Conservation (phyloP, 2,113 vertebrate genomes). For the Rhinichthys klamathensis region DNA sequence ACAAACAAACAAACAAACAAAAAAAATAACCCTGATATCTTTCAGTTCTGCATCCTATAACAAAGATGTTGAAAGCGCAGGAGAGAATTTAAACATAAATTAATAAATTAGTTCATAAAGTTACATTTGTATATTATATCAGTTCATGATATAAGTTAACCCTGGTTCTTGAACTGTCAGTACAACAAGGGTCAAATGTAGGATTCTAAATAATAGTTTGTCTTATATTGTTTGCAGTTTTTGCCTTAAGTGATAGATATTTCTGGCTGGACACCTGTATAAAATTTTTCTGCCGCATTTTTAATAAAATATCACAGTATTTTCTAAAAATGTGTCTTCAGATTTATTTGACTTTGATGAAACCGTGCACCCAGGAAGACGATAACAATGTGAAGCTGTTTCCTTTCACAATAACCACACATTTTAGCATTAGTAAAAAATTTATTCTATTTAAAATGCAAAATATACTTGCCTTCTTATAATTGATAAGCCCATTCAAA, state of each 20-base stretch:
- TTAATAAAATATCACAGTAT: conserved; percentile 99
- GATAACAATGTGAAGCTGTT: background rate
- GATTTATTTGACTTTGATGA: background rate
- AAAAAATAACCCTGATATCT: conserved; percentile 75
- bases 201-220: conserved; percentile 76
- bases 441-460: background rate
- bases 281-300: conserved; percentile 97
- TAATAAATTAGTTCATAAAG: conserved; percentile 71
- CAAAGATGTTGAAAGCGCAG: conserved; percentile 59
- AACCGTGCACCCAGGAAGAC: background rate
- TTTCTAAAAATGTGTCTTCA: conserved; percentile 85
- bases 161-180: conserved; percentile 80
- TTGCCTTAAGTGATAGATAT: conserved; percentile 97
- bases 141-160: conserved; percentile 77
- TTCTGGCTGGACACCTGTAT: conserved; percentile 97
- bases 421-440: background rate
- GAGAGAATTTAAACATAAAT: conserved; percentile 54
- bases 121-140: conserved; percentile 81
- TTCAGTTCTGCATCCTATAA: conserved; percentile 81
- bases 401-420: background rate
- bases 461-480: background rate
- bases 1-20: conserved; percentile 60
- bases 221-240: conserved; percentile 88
- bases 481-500: background rate
- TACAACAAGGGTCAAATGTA: conserved; percentile 82